Base-by-base conservation (phyloP, 2,113 vertebrate genomes). In the Platycercus adscitus region DNA sequence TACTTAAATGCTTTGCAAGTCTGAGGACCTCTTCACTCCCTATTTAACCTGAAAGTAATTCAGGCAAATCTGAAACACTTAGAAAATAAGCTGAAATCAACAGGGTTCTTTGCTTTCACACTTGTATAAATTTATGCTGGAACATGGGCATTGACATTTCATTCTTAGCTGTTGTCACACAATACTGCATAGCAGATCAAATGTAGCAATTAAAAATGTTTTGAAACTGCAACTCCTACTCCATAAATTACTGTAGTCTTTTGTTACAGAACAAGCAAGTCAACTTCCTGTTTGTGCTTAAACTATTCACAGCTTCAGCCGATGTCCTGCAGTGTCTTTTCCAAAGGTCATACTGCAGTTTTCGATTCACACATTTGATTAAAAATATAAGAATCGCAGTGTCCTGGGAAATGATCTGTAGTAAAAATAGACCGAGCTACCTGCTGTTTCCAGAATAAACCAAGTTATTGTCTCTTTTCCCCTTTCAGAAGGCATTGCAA, bases 301-400 rank as follows among this genome's bases (percentile, higher is more conserved):
- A 92, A 84, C 92, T 95, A 86, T 96, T 96, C 95, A 91, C 95
- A 96, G 97, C 91, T 96, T 95, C 93, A 78, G 61, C 65, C 4
- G 79, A 88, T 96, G 94, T 96, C 97, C 97, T 88, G 86, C 56
- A 94, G 97, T 84, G 95, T 93, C 97, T 97, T 97, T 93, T 97
- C 96, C 91, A 89, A 97, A 96, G 98, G 98, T 97, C 97, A 97
- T 91, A 77, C 89, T 71, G 49, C 70, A 92, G 93, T 96, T 97
- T 98, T 98, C 55, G 35, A 97, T 97, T 98, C 97, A 97, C 97
- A 98, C 97, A 97, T 97, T 98, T 98, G 97, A 98, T 98, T 98
- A 98, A 98, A 98, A 97, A 97, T 97, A 97, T 96, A 97, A 96
- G 96, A 97, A 96, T 96, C 94, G 60, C 63, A 83, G 94, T 97